Evolutionary conservation across 2,888 invertebrate genomes (phyloP), one percentile per base, ranked within the genome.

Genomic region (Beris morrisii): DNA sequence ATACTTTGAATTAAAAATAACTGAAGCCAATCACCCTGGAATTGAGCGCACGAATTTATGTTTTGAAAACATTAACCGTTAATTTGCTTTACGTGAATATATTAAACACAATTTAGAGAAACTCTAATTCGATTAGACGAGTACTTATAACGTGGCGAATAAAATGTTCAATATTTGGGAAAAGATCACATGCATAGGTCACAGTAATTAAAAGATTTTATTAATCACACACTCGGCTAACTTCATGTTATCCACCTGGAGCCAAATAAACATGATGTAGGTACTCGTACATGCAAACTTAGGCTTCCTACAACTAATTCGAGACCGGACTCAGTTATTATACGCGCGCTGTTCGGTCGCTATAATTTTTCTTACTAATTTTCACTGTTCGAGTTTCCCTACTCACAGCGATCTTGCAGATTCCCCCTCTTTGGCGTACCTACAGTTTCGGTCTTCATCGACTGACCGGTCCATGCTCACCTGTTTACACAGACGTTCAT

Each of bases 331-430:
- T 9, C 38, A 59, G 15, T 9, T 48, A 30, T 7, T n/a, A 48
- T 48, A 32, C 50, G 46, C n/a, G 56, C 71, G 70, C 68, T 70
- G 65, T 67, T 67, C 63, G 70, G 67, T 69, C 72, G 69, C 69
- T 69, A 69, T 65, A 69, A 69, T 70, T 71, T 70, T 69, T 68
- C 67, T 57, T 71, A 72, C 72, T 72, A 67, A 70, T 38, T 15
- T 43, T 52, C 15, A 32, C 38, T 22, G 52, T 32, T 32, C 43
- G 61, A 15, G 52, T 50, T 61, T 52, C 61, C 28, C 43, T 38
- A 5, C 38, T 52, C 61, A 43, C 32, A 52, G 4, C 38, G 32
- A 59, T 38, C 22, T 32, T 61, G 50, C 22, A 48, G 50, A 50
- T 61, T 30, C 43, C 43, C 38, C 48, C 46, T 48, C 54, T 57